A percentile compares a stretch with the other conserved stretches of the same genome.
phyloP scores from a whole-genome alignment of 1,140 invertebrate species.

The Arion vulgaris region DNA sequence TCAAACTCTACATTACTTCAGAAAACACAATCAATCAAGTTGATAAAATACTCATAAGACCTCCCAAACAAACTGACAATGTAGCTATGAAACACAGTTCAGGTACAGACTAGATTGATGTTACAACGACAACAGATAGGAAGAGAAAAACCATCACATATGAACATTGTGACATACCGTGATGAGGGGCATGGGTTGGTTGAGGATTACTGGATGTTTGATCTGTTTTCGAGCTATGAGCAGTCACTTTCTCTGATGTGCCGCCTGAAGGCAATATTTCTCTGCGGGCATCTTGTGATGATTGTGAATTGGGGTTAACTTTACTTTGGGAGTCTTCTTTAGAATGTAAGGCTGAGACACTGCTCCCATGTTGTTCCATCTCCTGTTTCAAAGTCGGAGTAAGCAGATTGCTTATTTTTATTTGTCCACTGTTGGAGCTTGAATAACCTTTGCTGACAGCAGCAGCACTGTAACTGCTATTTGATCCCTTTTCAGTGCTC shows the following conservation, averaged over 20 bases:
- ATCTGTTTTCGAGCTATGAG: slow-evolving; percentile 1
- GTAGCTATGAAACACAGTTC: too few species aligned
- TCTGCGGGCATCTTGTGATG: not conserved
- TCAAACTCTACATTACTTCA: too few species aligned
- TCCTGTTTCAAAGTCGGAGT: not conserved
- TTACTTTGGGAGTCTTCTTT: not conserved
- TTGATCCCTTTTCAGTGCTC: not conserved
- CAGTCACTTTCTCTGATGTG: not conserved
- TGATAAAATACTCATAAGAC: too few species aligned
- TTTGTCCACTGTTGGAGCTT: not conserved
- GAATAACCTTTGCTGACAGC: slow-evolving; percentile 3
- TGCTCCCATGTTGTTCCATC: not conserved
- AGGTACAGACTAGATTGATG: too few species aligned
- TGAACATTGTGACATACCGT: too few species aligned
- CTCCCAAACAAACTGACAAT: too few species aligned
- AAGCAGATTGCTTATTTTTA: not conserved
- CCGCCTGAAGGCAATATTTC: not conserved
- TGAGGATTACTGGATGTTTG: not conserved
- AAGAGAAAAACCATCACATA: too few species aligned
- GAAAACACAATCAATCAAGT: too few species aligned
- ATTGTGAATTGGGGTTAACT: not conserved
- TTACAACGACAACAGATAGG: too few species aligned
- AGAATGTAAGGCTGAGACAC: not conserved
- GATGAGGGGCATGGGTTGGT: too few species aligned
- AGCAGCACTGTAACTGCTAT: not conserved